Evolutionary conservation across 2,797 vertebrate species (phyloP).

Genomic region (Alcedo atthis): DNA sequence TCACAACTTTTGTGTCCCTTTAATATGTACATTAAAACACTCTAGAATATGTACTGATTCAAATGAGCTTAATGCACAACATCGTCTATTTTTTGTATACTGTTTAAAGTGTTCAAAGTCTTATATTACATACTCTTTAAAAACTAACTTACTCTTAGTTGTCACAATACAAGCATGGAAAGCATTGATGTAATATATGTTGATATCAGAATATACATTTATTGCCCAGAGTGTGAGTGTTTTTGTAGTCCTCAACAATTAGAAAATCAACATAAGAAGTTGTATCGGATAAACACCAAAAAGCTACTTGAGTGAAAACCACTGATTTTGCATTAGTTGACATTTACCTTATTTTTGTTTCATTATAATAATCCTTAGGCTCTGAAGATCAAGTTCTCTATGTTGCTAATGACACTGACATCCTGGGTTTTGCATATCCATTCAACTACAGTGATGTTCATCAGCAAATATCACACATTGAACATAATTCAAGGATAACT

Average conservation of each 20-base stretch:
- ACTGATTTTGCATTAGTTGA: constrained; percentile 71
- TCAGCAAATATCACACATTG: constrained; percentile 94
- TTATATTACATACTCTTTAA: neutral
- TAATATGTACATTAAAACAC: neutral
- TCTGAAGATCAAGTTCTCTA: constrained; percentile 98
- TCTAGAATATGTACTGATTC: neutral
- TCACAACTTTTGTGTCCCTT: neutral
- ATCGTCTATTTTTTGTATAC: neutral
- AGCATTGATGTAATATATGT: neutral
- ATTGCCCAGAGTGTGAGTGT: neutral
- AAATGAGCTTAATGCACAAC: neutral
- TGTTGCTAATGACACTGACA: constrained; percentile 99
- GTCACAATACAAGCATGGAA: neutral
- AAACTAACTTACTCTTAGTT: neutral
- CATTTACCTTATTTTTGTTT: constrained; percentile 83
- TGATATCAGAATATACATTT: neutral
- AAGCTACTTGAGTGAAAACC: constrained; percentile 53
- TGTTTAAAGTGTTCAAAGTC: neutral
- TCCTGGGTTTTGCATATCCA: constrained; percentile 98
- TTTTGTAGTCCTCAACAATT: neutral
- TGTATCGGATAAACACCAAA: neutral
- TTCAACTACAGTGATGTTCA: constrained; percentile 96
- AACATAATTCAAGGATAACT: constrained; percentile 98
- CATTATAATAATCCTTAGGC: constrained; percentile 87
- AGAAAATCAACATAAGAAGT: neutral